phyloP scores from a whole-genome alignment of 2,797 vertebrate genomes.

The Phataginus tetradactyla region DNA sequence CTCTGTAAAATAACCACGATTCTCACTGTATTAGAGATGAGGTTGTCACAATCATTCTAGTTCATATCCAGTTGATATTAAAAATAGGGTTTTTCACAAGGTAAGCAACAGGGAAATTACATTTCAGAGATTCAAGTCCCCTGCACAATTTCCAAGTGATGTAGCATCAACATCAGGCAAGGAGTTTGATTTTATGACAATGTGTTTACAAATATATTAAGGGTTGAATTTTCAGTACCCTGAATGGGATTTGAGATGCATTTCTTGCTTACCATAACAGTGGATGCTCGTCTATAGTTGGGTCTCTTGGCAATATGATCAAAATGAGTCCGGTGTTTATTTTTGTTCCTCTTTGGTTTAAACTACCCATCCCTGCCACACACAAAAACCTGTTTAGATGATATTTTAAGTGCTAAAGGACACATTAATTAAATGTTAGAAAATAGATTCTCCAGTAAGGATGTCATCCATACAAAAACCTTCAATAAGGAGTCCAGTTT shows the following conservation, averaged over 20 bases:
- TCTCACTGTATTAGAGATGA: constrained; percentile 63
- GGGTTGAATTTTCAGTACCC: constrained; percentile 52
- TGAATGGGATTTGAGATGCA: constrained; percentile 56
- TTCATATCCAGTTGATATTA: constrained; percentile 73
- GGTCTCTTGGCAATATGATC: constrained; percentile 57
- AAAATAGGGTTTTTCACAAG: constrained; percentile 74
- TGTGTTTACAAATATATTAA: constrained; percentile 77
- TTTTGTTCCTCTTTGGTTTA: constrained; percentile 68
- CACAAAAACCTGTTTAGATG: constrained; percentile 52
- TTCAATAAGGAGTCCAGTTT: constrained; percentile 55
- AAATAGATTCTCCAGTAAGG: constrained; percentile 55
- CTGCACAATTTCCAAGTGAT: constrained; percentile 68
- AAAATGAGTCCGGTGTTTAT: constrained; percentile 59
- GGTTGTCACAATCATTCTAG: constrained; percentile 68
- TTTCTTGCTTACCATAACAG: constrained; percentile 39
- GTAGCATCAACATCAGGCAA: constrained; percentile 54
- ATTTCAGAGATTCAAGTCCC: constrained; percentile 68
- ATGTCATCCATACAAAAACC: constrained; percentile 51
- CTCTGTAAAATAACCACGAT: constrained; percentile 60
- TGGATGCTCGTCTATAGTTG: constrained; percentile 34
- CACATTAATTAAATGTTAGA: constrained; percentile 63
- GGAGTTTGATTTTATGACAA: constrained; percentile 64
- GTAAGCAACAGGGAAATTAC: constrained; percentile 79
- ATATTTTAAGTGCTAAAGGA: constrained; percentile 65
- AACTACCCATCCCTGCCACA: not conserved